A percentile compares a stretch with the other conserved stretches of the same genome.
These are phyloP conservation scores for Echinarachnius parma DNA, from an alignment of 53 echinoderm and acorn worm genomes.

Conservation along the genomic window DNA sequence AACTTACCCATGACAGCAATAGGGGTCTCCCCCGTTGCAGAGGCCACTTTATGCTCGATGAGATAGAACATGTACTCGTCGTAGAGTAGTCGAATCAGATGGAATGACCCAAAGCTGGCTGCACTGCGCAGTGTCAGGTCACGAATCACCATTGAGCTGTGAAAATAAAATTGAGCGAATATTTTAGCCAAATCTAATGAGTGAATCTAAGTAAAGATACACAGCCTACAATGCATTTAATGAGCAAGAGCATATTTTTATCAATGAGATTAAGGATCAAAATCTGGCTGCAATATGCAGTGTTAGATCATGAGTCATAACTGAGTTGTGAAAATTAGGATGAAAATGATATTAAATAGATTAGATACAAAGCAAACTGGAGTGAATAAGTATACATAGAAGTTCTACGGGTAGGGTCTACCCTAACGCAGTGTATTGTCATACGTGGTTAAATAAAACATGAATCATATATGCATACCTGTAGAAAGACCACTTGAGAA, in stretches of 20 bases:
- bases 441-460: no score
- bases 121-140: constrained; percentile 97
- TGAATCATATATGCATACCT: constrained; percentile 53
- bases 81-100: constrained; percentile 89
- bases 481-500: constrained; percentile 99
- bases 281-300: not conserved
- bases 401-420: no score
- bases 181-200: not conserved
- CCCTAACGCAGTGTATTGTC: no score
- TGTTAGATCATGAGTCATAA: no score
- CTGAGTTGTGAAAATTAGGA: no score
- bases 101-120: constrained; percentile 99
- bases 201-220: not conserved
- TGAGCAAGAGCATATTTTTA: no score
- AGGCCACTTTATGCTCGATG: constrained; percentile 95
- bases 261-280: no score
- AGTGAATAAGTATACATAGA: no score
- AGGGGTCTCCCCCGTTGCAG: constrained; percentile 94
- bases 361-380: no score
- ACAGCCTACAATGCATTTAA: no score
- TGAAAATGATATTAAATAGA: no score
- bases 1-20: constrained; percentile 98
- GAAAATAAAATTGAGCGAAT: constrained; percentile 6
- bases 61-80: constrained; percentile 99
- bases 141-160: constrained; percentile 98